Base-by-base conservation (phyloP, 2,113 vertebrate species). In the Centropus unirufus region DNA sequence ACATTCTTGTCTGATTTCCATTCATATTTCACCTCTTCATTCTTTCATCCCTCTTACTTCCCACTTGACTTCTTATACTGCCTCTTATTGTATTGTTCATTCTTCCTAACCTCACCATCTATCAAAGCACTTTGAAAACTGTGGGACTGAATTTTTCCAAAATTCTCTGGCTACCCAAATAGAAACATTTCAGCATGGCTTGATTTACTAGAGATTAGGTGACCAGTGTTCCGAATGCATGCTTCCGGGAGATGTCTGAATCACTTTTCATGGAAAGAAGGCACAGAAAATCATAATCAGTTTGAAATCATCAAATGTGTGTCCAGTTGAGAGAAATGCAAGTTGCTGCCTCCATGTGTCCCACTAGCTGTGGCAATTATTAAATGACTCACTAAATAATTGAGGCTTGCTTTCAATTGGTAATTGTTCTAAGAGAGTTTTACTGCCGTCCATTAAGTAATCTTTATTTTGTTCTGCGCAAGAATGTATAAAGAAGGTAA, bases 231-330 rank as follows among this genome's bases (percentile, higher is more conserved):
- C 55, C 9, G 0, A 87, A 81, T 73, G 58, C 18, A 1, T 72
- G 61, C 40, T 69, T 96, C 73, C 76, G 84, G 23, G 9, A 96
- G 61, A 68, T 87, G 55, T 88, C 88, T 94, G 93, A 96, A 92
- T 92, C 90, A 93, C 64, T 92, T 94, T 64, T 76, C 26, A 6
- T 64, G 46, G 76, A 83, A 92, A 69, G 66, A 90, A 88, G 64
- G 64, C 51, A 44, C 52, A 44, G 30, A 87, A 72, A 93, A 90
- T 92, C 76, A 44, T 62, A 51, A 46, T 74, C 42, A 26, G 29
- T 57, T 90, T 83, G 18, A 58, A 93, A 92, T 83, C 79, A 76
- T 40, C 52, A 63, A 68, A 32, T 34, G 14, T 1, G 0, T 58
- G 66, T n/a, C 73, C 29, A 39, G 57, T 75, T 94, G 61, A 84